Conservation (phyloP, 2,888 invertebrate species). For the Xestoiulus laeticollis region DNA sequence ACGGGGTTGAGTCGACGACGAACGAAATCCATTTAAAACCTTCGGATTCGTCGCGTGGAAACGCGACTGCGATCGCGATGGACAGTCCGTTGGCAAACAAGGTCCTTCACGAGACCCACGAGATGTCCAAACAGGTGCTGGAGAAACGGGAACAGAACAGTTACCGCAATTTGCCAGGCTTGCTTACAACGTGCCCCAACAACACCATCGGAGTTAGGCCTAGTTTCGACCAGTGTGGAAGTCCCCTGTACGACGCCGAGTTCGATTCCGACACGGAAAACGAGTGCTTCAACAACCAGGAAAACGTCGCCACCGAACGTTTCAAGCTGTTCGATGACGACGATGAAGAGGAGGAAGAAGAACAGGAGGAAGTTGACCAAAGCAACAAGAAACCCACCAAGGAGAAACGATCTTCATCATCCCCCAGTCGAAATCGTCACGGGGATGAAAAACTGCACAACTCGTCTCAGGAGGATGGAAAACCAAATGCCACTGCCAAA, state of each 20-base stretch:
- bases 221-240: conserved; percentile 47
- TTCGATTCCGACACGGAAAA: conserved; percentile 43
- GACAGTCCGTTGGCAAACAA: not conserved
- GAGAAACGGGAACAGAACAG: conserved; percentile 57
- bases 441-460: not conserved
- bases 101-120: conserved; percentile 35
- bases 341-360: not conserved
- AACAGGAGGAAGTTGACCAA: not conserved
- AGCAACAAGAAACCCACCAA: not conserved
- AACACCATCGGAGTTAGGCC: conserved; percentile 42
- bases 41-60: not conserved
- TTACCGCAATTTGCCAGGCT: conserved; percentile 57
- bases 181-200: conserved; percentile 52
- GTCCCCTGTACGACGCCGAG: conserved; percentile 50
- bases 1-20: conserved; percentile 11
- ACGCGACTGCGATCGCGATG: not conserved
- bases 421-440: not conserved
- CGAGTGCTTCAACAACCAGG: not conserved
- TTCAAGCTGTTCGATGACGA: conserved; percentile 46
- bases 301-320: conserved; percentile 14
- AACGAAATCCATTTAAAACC: not conserved
- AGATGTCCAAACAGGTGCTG: conserved; percentile 49
- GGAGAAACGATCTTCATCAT: not conserved
- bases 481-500: not conserved
- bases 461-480: not conserved